phyloP scores from a whole-genome alignment of 1,140 invertebrate genomes.

The Solen grandis region DNA sequence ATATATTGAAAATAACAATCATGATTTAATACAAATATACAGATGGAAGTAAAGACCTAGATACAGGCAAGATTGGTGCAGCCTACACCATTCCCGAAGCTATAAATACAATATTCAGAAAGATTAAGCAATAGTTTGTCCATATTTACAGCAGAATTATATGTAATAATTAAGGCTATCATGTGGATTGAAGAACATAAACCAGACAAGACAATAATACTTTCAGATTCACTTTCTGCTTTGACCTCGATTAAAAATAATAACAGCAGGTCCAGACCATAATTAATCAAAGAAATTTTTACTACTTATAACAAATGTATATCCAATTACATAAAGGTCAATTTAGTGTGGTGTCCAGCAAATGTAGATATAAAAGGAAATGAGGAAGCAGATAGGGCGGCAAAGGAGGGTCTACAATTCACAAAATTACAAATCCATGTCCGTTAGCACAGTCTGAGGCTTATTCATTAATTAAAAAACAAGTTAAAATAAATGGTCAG shows the following conservation, averaged over 20 bases:
- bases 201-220: background rate
- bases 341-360: constrained; percentile 11
- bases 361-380: constrained; percentile 1
- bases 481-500: background rate
- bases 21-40: constrained; percentile 17
- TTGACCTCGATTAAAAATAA: background rate
- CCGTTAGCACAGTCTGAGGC: background rate
- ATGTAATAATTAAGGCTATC: background rate
- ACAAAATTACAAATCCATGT: background rate
- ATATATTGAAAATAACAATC: too few species aligned
- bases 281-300: background rate
- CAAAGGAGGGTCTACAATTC: too few species aligned
- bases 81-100: background rate
- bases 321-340: too few species aligned
- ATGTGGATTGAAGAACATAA: constrained; percentile 7
- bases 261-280: constrained; percentile 12
- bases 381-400: too few species aligned
- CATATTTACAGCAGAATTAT: constrained; percentile 6
- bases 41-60: constrained; percentile 14
- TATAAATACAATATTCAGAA: too few species aligned
- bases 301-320: too few species aligned
- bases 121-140: background rate
- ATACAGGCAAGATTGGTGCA: constrained; percentile 1
- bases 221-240: constrained; percentile 10
- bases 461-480: background rate